Evolutionary conservation across 2,888 invertebrate species (phyloP), one percentile per base, ranked within the genome.

Genomic region (Oscheius sp.): DNA sequence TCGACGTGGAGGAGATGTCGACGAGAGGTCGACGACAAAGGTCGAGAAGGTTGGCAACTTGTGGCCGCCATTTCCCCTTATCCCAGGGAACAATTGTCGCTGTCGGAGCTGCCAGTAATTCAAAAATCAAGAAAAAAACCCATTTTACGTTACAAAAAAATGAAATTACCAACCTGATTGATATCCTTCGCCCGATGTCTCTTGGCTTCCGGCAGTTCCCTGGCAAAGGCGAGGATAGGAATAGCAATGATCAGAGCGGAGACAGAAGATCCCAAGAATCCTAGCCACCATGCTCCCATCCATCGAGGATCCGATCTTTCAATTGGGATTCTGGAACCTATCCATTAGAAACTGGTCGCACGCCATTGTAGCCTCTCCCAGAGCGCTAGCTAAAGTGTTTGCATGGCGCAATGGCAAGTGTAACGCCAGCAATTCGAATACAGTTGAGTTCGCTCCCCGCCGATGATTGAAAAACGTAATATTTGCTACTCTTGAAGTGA

Each of bases 271-370:
- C 89, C 82, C 12, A 90, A 84, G 79, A 90, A 90, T 6, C 90
- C 90, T 12, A 90, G 84, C 90, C 90, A 90, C 90, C 90, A 90
- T 2, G 90, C 90, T 18, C 90, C 90, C 0, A 90, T 88, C 90
- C 90, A 90, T n/a, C 85, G 79, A 0, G 88, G 86, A 75, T 88
- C 88, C 18, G 79, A 77, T 49, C 77, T 35, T 25, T 75, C 69
- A 69, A 79, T 76, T 41, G 81, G 81, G 23, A 77, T 74, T 58
- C 77, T 77, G 66, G 46, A 75, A 52, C 3, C 13, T n/a, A 55
- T 6, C 3, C 5, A 25, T 55, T 55, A 55, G 2, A 55, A 13
- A 49, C 5, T 35, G 35, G 35, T 3, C 9, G 35, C 35, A 35
- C 35, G 35, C 5, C 9, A 49, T n/a, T 49, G 49, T n/a, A 13